Evolutionary conservation across 2,113 vertebrate species (phyloP).

Genomic region (Numida meleagris): DNA sequence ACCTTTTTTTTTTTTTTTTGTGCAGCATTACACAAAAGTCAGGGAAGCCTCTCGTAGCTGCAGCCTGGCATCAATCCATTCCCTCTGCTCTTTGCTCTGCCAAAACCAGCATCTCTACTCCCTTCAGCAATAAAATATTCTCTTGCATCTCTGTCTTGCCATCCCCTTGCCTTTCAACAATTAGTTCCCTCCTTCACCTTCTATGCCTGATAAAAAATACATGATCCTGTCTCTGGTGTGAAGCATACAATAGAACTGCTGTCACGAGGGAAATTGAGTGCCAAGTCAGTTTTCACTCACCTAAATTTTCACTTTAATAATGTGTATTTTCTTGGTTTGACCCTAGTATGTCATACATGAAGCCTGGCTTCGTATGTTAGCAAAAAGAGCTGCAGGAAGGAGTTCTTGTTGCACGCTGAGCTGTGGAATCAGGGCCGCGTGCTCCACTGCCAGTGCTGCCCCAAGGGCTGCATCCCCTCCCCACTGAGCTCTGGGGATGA

Average conservation of each 20-base stretch:
- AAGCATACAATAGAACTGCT: not conserved
- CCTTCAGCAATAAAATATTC: not conserved
- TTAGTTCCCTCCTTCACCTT: not conserved
- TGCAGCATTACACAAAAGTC: not conserved
- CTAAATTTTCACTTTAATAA: not conserved
- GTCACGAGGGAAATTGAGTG: not conserved
- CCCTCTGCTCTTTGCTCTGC: not conserved
- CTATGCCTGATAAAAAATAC: slow-evolving; percentile 9
- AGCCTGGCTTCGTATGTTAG: not conserved
- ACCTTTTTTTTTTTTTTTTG: not conserved
- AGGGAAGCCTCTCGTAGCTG: slow-evolving; percentile 6
- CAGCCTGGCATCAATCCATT: not conserved
- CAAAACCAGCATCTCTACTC: not conserved
- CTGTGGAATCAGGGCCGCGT: not conserved
- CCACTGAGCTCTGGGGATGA: not conserved
- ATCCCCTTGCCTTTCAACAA: not conserved
- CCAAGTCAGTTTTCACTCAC: not conserved
- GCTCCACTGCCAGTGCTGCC: not conserved
- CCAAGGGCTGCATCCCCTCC: not conserved
- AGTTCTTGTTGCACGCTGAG: not conserved
- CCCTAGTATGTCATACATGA: not conserved
- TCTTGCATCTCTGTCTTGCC: slow-evolving; percentile 21
- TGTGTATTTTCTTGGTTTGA: not conserved
- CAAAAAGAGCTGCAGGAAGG: not conserved
- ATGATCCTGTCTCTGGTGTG: not conserved